Base-by-base conservation (phyloP, 2,888 invertebrate species). In the Parnassius apollo region DNA sequence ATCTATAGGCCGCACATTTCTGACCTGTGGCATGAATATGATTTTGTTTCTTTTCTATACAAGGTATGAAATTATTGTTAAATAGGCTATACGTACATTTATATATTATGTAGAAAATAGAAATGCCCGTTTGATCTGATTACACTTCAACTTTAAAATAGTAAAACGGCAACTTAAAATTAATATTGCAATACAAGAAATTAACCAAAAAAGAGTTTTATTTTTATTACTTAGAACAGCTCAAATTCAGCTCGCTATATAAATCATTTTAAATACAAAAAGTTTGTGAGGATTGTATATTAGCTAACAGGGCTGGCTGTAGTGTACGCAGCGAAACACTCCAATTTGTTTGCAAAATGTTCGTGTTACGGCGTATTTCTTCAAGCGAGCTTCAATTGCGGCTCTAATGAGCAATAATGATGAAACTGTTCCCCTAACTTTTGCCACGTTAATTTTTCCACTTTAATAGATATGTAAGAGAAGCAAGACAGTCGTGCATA, bases 331-430 rank as follows among this genome's bases (percentile, higher is more conserved):
- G 64, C 11, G 53, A 55, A 77, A 74, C 77, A 76, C 82, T 85
- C 75, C 78, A 86, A 79, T 83, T 86, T 84, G 82, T 82, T 83
- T 75, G 73, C 69, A 73, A 76, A 81, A 77, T 78, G 73, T 77
- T 78, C 73, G 75, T 71, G 73, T 74, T 75, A 72, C 70, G 71
- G 73, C 75, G 77, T 72, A 80, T 77, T 80, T 73, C 77, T 78
- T 86, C 79, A 71, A 83, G 83, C 86, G 85, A 82, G 78, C 73
- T 72, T 87, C 85, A 73, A 88, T 86, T 88, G 88, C 85, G 84
- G 77, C 75, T 79, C 78, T 86, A 87, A 87, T 88, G 83, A 88
- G 85, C 86, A 87, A 83, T 87, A 85, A 87, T 84, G 83, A 86
- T 81, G 86, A 76, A 85, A 83, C 80, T 76, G 80, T 68, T 75